phyloP scores from a whole-genome alignment of 92 coral and sea anemone species.

The Desmophyllum pertusum region DNA sequence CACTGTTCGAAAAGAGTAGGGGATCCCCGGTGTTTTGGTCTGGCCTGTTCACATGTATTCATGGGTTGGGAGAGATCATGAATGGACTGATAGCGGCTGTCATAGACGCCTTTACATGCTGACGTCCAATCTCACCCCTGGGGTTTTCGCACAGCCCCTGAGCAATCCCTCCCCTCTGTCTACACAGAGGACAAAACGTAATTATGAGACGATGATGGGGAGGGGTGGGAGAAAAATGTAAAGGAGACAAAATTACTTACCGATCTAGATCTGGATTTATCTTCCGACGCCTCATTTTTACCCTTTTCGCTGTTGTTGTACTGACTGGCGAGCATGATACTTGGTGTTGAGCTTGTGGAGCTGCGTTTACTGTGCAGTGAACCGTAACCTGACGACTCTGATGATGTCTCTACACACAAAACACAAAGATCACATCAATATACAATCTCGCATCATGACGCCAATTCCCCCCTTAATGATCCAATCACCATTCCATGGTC shows the following conservation, averaged over 20 bases:
- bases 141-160: too few species aligned
- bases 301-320: slow-evolving; percentile 35
- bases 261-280: slow-evolving; percentile 37
- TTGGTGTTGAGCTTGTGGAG: slow-evolving; percentile 33
- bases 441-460: not conserved
- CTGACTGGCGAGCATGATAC: slow-evolving; percentile 27
- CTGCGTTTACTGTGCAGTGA: slow-evolving; percentile 25
- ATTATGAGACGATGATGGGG: too few species aligned
- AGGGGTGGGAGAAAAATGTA: not conserved
- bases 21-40: too few species aligned
- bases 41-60: too few species aligned
- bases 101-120: too few species aligned
- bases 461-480: not conserved
- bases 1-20: too few species aligned
- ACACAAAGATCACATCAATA: not conserved
- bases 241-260: not conserved
- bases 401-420: slow-evolving; percentile 14
- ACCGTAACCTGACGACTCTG: slow-evolving; percentile 42
- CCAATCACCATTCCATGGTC: not conserved
- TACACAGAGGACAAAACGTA: too few species aligned
- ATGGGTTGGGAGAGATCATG: too few species aligned
- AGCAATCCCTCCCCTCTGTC: too few species aligned
- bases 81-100: too few species aligned
- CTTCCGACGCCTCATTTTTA: slow-evolving; percentile 39
- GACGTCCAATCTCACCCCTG: too few species aligned